phyloP scores from a whole-genome alignment of 2,797 vertebrate species.

The Propithecus deckenii region DNA sequence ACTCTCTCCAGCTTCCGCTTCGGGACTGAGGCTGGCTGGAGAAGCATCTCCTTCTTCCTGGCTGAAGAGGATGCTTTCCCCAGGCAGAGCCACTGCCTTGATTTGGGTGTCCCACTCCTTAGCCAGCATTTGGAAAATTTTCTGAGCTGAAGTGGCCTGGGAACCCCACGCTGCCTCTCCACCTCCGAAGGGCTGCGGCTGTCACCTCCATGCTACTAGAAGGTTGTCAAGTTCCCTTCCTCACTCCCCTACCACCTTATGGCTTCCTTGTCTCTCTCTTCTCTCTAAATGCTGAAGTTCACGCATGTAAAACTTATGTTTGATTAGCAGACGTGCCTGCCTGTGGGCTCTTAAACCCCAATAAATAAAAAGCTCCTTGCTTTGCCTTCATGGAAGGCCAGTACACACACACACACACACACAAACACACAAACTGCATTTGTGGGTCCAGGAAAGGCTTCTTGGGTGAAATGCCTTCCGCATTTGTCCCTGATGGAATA shows the following conservation, averaged over 20 bases:
- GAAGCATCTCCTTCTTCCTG: neutral
- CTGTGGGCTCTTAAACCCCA: neutral
- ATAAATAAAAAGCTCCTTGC: neutral
- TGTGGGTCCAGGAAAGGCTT: neutral
- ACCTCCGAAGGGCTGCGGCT: neutral
- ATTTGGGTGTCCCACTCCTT: neutral
- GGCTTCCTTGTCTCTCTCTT: neutral
- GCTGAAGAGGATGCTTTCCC: neutral
- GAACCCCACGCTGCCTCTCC: fast-evolving
- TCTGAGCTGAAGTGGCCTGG: neutral
- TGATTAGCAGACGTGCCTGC: neutral
- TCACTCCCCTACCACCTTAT: no score
- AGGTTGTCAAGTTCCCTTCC: neutral
- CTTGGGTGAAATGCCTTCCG: neutral
- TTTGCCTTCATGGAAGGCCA: neutral
- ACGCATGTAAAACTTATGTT: neutral
- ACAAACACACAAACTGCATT: neutral
- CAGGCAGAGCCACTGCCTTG: neutral
- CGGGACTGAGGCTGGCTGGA: neutral
- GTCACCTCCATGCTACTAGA: neutral
- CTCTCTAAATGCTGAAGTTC: neutral
- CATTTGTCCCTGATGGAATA: neutral
- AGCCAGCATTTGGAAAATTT: neutral
- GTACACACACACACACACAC: neutral
- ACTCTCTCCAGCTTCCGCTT: neutral